A percentile compares a stretch with the other conserved stretches of the same genome.
Evolutionary conservation across 2,888 invertebrate genomes (phyloP).

Genomic region (Lysandra coridon): DNA sequence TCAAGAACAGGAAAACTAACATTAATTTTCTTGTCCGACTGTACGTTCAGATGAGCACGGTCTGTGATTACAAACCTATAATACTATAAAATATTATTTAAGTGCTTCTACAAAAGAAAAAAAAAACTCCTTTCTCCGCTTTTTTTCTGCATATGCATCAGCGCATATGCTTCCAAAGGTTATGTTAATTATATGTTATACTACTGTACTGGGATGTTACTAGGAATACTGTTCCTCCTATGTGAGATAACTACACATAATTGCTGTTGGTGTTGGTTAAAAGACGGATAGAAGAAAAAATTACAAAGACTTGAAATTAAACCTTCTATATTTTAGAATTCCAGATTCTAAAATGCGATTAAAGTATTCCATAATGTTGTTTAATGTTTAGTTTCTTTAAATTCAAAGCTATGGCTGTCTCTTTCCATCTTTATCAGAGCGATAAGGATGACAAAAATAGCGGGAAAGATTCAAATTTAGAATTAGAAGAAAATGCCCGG

Average conservation of each 20-base stretch:
- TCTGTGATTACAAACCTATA: slow-evolving; percentile 19
- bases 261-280: not conserved
- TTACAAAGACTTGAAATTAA: not conserved
- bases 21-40: not conserved
- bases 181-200: slow-evolving; percentile 6
- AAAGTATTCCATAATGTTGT: not conserved
- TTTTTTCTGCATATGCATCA: not conserved
- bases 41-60: slow-evolving; percentile 28
- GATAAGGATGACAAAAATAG: not conserved
- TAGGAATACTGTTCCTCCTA: not conserved
- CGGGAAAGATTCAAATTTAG: not conserved
- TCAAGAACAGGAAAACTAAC: not conserved
- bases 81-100: slow-evolving; percentile 36
- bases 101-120: slow-evolving; percentile 7
- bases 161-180: not conserved
- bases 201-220: not conserved
- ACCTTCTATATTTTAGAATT: no score
- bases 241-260: not conserved
- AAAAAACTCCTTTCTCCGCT: slow-evolving; percentile 21
- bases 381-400: not conserved
- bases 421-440: not conserved
- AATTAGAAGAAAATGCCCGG: slow-evolving; percentile 48
- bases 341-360: no score
- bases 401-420: not conserved
- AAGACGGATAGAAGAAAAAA: not conserved